A percentile compares a stretch with the other conserved stretches of the same genome.
These are phyloP conservation scores for Sebastes alutus DNA, from an alignment of 2,797 vertebrate species.

Conservation along the genomic window DNA sequence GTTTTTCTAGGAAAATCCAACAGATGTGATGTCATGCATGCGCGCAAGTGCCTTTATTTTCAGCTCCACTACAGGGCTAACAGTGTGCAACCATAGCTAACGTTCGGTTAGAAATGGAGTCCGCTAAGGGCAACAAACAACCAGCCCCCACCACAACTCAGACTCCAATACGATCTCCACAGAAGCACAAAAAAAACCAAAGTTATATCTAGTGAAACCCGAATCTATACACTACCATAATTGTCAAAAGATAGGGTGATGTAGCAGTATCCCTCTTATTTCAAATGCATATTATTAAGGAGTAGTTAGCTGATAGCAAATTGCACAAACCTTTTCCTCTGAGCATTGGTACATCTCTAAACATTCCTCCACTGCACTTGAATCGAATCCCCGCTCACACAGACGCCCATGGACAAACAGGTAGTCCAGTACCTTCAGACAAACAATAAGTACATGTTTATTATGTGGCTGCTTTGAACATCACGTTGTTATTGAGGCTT, in stretches of 20 bases:
- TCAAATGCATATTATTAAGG: neutral
- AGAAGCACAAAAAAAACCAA: no score
- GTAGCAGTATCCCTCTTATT: neutral
- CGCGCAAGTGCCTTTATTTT: no score
- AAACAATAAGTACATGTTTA: slow-evolving; percentile 36
- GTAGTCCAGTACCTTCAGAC: slow-evolving; percentile 95
- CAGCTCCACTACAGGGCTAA: no score
- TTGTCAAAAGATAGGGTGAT: no score
- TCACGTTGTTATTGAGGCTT: neutral
- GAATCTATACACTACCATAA: neutral
- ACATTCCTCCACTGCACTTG: slow-evolving; percentile 93
- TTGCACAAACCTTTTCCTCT: slow-evolving; percentile 91
- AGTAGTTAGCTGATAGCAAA: neutral
- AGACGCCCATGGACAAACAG: slow-evolving; percentile 92
- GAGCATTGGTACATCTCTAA: slow-evolving; percentile 97
- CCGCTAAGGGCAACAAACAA: no score
- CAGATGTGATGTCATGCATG: no score
- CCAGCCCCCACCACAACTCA: no score
- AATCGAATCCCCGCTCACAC: slow-evolving; percentile 96
- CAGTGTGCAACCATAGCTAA: no score
- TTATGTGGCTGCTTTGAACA: neutral
- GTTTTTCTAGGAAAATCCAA: no score
- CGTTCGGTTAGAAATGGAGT: no score
- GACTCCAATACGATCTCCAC: no score
- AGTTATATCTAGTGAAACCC: no score